Base-by-base conservation (phyloP, 2,797 vertebrate genomes). In the Myotis vivesi region DNA sequence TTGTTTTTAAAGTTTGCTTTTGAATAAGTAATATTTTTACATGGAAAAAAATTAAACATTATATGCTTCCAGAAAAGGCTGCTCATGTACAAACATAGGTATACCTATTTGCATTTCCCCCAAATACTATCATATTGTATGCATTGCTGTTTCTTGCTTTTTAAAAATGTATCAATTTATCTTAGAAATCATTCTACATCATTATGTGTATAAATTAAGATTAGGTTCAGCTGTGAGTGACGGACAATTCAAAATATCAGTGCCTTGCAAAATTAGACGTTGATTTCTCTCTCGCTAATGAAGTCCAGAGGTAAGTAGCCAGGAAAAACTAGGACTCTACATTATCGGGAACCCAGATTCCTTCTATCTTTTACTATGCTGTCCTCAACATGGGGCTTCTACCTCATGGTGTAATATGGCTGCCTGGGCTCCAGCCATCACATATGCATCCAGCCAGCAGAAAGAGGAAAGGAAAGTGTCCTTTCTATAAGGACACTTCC, bases 1-100 rank as follows among this genome's bases (percentile, higher is more conserved):
- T 89, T 83, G 79, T 79, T 92, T 93, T 75, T 22, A 19, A 62
- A 83, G 53, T 95, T 91, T 46, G 53, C 59, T 88, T 87, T 94
- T 84, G n/a, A 95, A 64, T 76, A 87, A 87, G n/a, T 71, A 83
- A 66, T 72, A 84, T 51, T 84, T 87, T 38, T 36, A 73, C 64
- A 73, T 66, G 53, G n/a, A 5, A 51, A 82, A 66, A 72, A 62
- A 38, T 93, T 44, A 53, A 87, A 91, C 20, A 46, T 17, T 79
- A 44, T 68, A 73, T 69, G 19, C 23, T 72, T 88, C 57, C 10
- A 3, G 33, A 75, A 88, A 89, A 91, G 25, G 23, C n/a, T 92
- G 51, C 15, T 87, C 10, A 44, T n/a, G 84, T 44, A 84, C 28
- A 68, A 66, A 87, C 55, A 84, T n/a, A 66, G 30, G 12, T 87